A percentile compares a stretch with the other conserved stretches of the same genome.
Evolutionary conservation across 2,113 vertebrate species (phyloP).

Genomic region (Motacilla tschutschensis): DNA sequence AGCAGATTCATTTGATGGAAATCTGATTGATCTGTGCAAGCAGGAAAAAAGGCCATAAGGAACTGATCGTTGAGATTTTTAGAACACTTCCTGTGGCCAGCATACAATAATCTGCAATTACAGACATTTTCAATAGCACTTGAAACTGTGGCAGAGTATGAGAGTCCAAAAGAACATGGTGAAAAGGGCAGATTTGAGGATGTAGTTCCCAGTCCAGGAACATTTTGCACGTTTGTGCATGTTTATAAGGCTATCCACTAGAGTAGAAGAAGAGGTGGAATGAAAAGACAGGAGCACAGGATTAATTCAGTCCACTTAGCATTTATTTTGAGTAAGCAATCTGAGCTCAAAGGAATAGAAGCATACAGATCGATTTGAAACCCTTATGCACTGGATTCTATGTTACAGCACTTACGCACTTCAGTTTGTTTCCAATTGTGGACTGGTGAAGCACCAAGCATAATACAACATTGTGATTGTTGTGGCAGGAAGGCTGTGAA

Average conservation of each 20-base stretch:
- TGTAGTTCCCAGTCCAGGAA: not conserved
- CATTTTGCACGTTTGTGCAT: rapidly evolving
- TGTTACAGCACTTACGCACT: not conserved
- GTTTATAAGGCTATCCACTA: not conserved
- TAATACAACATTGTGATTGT: not conserved
- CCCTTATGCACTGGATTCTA: not conserved
- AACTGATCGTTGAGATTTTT: not conserved
- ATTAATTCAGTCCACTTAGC: not conserved
- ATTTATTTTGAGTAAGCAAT: not conserved
- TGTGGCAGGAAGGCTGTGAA: not conserved
- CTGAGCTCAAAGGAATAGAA: not conserved
- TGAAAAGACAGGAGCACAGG: not conserved
- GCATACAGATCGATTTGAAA: not conserved
- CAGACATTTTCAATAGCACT: not conserved
- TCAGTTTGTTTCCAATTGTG: not conserved
- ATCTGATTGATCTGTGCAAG: not conserved
- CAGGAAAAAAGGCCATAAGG: not conserved
- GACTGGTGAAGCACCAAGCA: not conserved
- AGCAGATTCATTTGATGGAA: not conserved
- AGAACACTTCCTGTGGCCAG: not conserved
- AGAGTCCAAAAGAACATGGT: not conserved
- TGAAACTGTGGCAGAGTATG: not conserved
- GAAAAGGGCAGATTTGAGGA: not conserved
- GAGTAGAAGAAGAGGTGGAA: not conserved
- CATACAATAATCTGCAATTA: not conserved